Conservation (phyloP, 2,888 invertebrate genomes). For the Apoda limacodes region DNA sequence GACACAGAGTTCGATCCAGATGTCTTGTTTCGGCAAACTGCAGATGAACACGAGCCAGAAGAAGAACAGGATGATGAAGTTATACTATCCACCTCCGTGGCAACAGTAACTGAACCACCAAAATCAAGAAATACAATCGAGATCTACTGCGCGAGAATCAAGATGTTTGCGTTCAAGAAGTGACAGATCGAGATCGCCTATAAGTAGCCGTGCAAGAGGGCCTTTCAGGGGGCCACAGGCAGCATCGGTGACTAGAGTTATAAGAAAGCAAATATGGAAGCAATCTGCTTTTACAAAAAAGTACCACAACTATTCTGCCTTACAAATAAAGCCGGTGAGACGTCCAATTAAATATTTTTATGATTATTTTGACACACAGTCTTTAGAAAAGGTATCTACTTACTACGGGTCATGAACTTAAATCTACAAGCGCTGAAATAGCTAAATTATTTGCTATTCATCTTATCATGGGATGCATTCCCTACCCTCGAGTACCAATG, state of each 20-base stretch:
- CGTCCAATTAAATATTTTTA: neutral
- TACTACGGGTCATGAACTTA: conserved; percentile 12
- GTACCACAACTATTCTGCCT: too few relatives aligned
- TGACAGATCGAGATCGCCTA: conserved; percentile 1
- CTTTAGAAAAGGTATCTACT: too few relatives aligned
- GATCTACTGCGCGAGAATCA: conserved; percentile 1
- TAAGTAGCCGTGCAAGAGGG: conserved; percentile 1
- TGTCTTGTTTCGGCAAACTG: conserved; percentile 1
- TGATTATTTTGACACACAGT: too few relatives aligned
- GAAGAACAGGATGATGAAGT: conserved; percentile 2
- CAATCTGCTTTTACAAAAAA: too few relatives aligned
- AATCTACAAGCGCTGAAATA: too few relatives aligned
- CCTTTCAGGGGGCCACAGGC: too few relatives aligned
- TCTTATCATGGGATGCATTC: too few relatives aligned
- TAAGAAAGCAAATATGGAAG: too few relatives aligned
- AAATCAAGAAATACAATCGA: neutral
- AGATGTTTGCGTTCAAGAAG: neutral
- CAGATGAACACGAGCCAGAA: conserved; percentile 1
- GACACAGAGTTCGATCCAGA: neutral
- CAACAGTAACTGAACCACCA: neutral
- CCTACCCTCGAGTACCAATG: too few relatives aligned
- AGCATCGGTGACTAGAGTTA: too few relatives aligned
- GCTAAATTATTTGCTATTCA: too few relatives aligned
- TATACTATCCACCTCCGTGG: neutral
- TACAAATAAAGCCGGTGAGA: neutral